Evolutionary conservation across 2,888 invertebrate species (phyloP), one percentile per base, ranked within the genome.

Genomic region (Tortricodes alternella): DNA sequence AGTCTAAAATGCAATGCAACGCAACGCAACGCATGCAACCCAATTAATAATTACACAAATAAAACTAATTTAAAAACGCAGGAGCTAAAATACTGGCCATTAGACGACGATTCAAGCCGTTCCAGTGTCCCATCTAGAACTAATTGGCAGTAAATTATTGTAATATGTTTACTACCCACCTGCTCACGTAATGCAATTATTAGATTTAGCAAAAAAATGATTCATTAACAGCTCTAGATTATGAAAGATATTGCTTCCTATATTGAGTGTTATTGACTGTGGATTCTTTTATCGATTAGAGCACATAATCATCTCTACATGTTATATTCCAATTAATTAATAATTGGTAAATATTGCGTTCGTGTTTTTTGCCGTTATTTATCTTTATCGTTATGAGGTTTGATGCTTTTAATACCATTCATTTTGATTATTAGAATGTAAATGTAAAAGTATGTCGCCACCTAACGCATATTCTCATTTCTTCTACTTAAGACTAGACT

Each of bases 91-190:
- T 48, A 55, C 41, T 27, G 55, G 15, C 55, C 55, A 55, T 55
- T 55, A 48, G 27, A 21, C 11, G 48, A 48, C 48, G 41, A 48
- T 55, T 48, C 34, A 24, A 27, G 55, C 24, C 55, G 48, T 55
- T 35, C 41, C 34, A 15, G 46, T 13, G 55, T 23, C 24, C 55
- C 55, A 34, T 55, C 39, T 24, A 23, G 8, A 11, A 16, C 41
- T 55, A 55, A 55, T 55, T 55, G 55, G 55, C 55, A 6, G 41
- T 55, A 48, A 55, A 55, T 55, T 55, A 55, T 48, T 41, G 27
- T 46, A 53, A 53, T 52, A 55, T 55, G 48, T 41, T 48, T 39
- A 29, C 46, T 13, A 18, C 41, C 9, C 46, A 48, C 55, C 55
- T 48, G 55, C 24, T 53, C 8, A 29, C 46, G 39, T 41, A 48